A percentile compares a stretch with the other conserved stretches of the same genome.
These are phyloP conservation scores for Bungarus multicinctus DNA, from an alignment of 2,113 vertebrate genomes.

Conservation along the genomic window DNA sequence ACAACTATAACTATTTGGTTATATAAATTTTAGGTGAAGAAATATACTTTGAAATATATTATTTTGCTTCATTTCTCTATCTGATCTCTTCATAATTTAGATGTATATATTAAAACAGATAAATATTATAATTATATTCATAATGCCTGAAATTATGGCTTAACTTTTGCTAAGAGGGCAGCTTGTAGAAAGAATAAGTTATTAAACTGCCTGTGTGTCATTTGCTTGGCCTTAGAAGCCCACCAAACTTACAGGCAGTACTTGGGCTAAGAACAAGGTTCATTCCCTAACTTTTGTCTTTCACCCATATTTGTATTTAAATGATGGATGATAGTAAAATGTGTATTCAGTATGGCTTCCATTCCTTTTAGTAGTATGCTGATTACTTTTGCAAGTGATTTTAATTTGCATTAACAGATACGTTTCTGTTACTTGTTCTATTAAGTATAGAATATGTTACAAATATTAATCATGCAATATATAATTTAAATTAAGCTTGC, in stretches of 20 bases:
- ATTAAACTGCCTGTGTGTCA: neutral
- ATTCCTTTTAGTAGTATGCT: neutral
- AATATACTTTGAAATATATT: neutral
- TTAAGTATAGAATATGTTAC: too few relatives aligned
- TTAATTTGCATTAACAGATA: neutral
- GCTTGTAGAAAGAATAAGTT: neutral
- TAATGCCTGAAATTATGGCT: neutral
- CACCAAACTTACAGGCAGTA: neutral
- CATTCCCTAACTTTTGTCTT: neutral
- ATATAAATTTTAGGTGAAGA: neutral
- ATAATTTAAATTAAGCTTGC: neutral
- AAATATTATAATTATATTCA: neutral
- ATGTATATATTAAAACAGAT: neutral
- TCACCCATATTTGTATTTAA: neutral
- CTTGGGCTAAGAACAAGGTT: neutral
- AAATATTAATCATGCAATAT: neutral
- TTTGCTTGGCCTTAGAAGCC: neutral
- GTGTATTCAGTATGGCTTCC: neutral
- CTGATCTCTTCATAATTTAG: neutral
- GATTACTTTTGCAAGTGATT: neutral
- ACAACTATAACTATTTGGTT: neutral
- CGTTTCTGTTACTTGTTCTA: neutral
- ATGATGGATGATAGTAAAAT: neutral
- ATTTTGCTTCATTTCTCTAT: neutral
- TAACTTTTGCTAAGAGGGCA: neutral